Evolutionary conservation across 2,888 invertebrate species (phyloP).

Genomic region (Leptinotarsa peninsularis): DNA sequence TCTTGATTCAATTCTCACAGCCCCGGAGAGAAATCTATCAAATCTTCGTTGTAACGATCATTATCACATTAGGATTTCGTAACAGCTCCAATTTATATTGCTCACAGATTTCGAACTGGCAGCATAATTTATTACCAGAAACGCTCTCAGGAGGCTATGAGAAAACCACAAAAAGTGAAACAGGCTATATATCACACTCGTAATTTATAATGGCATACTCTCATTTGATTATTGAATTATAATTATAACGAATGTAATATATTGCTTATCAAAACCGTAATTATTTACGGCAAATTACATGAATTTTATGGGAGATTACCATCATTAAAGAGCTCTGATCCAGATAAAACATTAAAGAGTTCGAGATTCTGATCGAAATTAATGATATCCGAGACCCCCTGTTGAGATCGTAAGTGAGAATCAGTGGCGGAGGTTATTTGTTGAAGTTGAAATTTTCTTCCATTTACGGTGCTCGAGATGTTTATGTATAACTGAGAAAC

Average conservation of each 20-base stretch:
- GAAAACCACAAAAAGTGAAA: constrained; percentile 30
- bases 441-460: too few species aligned
- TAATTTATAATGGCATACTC: constrained; percentile 25
- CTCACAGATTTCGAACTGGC: constrained; percentile 10
- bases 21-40: constrained; percentile 8
- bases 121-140: constrained; percentile 15
- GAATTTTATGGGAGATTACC: constrained; percentile 31
- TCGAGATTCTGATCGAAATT: constrained; percentile 28
- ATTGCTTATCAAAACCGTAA: constrained; percentile 29
- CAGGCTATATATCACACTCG: constrained; percentile 31
- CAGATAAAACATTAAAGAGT: constrained; percentile 35
- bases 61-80: constrained; percentile 16
- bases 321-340: constrained; percentile 31
- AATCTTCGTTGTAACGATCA: not conserved
- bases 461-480: not conserved
- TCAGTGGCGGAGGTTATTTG: constrained; percentile 1
- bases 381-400: constrained; percentile 24
- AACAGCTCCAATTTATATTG: constrained; percentile 19
- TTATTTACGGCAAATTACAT: constrained; percentile 38
- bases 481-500: too few species aligned
- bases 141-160: constrained; percentile 6
- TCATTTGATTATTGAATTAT: constrained; percentile 33
- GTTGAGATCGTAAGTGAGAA: constrained; percentile 21
- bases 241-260: constrained; percentile 27
- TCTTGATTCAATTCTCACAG: constrained; percentile 2